Evolutionary conservation across 2,797 vertebrate genomes (phyloP), one percentile per base, ranked within the genome.

Genomic region (Anguilla megastoma): DNA sequence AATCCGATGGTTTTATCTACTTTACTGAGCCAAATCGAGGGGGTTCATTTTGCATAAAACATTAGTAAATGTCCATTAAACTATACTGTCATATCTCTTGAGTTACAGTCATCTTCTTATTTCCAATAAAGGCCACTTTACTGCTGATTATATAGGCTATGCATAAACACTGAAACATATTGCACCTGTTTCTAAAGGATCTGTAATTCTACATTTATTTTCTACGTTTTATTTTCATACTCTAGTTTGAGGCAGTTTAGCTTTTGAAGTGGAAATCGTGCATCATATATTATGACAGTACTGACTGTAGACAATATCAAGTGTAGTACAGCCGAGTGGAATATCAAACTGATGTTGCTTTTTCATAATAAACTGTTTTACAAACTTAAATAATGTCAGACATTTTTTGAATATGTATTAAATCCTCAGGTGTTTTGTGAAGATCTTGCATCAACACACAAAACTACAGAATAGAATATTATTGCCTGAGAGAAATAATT

Each of bases 191-290:
- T 18, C 27, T 76, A 16, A 76, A 36, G 71, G 71, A 76, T 12
- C 27, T 12, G 69, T 74, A 12, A n/a, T 69, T 69, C 41, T 45
- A 45, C 41, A 45, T 45, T 45, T 45, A 45, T 45, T 45, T 45
- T 69, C 9, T 76, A 76, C 14, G 2, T 18, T 33, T 76, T 76
- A 33, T 76, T 76, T 76, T 76, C 27, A 76, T 36, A 14, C 30
- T 12, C 71, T 86, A 88, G 88, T 89, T 90, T 87, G 54, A 87
- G 45, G 88, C 89, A 90, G 87, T 87, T 90, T 88, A 87, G 89
- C 87, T 76, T 14, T 91, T 60, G 84, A 88, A 76, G 87, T 56
- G 79, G 76, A 89, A 87, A 85, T 90, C 89, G 90, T 92, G 88
- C 90, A 90, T 69, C 63, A 89, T 14, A 76, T 36, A 76, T 76